These are phyloP conservation scores for Steatornis caripensis DNA, from an alignment of 2,113 vertebrate genomes.

Conservation along the genomic window DNA sequence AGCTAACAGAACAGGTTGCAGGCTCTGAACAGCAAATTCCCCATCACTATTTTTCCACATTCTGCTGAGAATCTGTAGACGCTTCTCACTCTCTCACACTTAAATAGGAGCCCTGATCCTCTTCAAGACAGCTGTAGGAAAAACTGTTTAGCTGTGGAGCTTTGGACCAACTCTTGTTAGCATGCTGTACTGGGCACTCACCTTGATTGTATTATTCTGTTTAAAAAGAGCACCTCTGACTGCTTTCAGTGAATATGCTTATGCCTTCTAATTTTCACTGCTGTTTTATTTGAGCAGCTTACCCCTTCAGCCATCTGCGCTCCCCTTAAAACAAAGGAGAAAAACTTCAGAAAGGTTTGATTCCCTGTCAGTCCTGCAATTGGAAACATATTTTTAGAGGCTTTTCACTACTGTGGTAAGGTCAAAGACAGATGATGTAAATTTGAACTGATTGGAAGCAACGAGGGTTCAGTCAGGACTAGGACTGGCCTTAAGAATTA, in stretches of 20 bases:
- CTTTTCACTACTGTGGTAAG: not conserved
- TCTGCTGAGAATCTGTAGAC: not conserved
- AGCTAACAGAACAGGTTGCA: not conserved
- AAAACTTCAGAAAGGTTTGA: not conserved
- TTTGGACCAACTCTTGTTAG: not conserved
- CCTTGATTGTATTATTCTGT: not conserved
- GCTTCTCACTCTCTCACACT: accelerated
- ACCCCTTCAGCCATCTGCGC: not conserved
- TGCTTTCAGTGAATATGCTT: not conserved
- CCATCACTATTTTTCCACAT: accelerated
- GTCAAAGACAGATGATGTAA: not conserved
- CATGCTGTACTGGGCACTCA: not conserved
- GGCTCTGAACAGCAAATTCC: not conserved
- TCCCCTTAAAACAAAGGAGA: not conserved
- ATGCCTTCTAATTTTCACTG: not conserved
- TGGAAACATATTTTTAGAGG: not conserved
- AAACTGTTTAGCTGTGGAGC: not conserved
- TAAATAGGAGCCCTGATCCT: not conserved
- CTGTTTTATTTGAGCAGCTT: not conserved
- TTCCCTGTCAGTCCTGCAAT: not conserved
- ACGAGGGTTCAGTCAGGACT: not conserved
- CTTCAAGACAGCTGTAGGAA: not conserved
- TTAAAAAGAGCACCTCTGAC: not conserved
- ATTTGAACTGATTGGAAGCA: not conserved
- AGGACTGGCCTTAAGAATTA: not conserved